phyloP scores from a whole-genome alignment of 2,797 vertebrate genomes.

The Pempheris klunzingeri region DNA sequence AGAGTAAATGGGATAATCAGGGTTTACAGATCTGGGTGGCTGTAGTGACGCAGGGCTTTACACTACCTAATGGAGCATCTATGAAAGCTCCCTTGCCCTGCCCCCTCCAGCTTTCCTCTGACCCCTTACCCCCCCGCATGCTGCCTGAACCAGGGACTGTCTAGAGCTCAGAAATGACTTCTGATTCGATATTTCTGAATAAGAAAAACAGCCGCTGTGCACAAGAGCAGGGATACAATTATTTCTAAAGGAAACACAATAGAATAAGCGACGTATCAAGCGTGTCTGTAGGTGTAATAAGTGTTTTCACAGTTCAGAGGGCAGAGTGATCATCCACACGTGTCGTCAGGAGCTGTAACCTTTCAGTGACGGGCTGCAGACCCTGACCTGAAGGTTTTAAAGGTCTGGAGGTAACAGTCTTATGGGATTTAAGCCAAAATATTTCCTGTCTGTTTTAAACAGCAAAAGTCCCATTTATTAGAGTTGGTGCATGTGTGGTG shows the following conservation, averaged over 20 bases:
- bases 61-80: conserved; percentile 75
- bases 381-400: conserved; percentile 4
- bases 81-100: conserved; percentile 71
- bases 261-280: no score
- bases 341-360: background rate
- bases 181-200: background rate
- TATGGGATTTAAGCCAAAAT: conserved; percentile 42
- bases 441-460: conserved; percentile 39
- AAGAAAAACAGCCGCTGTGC: background rate
- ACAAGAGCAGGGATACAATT: background rate
- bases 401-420: conserved; percentile 40
- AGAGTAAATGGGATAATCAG: conserved; percentile 86
- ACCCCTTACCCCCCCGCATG: conserved; percentile 44
- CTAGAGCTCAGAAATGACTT: background rate
- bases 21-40: conserved; percentile 83
- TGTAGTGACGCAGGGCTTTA: conserved; percentile 83
- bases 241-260: background rate
- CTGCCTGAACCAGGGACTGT: conserved; percentile 2
- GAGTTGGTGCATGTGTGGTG: background rate
- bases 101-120: conserved; percentile 17
- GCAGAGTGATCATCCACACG: background rate
- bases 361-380: background rate
- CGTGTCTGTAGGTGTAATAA: background rate
- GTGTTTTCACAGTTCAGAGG: background rate
- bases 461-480: background rate